Conservation (phyloP, 1,140 invertebrate species). For the Bombus affinis region DNA sequence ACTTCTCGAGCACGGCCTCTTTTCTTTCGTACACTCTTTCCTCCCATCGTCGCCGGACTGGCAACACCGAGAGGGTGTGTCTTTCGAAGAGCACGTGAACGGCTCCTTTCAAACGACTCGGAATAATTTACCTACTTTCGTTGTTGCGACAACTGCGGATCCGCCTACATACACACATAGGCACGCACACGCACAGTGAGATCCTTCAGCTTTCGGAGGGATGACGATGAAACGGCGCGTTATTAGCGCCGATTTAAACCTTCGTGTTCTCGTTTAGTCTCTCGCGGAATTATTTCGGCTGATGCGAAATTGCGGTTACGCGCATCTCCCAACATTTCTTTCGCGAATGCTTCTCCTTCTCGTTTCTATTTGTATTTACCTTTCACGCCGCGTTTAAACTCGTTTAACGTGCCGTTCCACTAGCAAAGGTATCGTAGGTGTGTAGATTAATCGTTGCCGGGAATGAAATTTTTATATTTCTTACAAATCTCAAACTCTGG, state of each 20-base stretch:
- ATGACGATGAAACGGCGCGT: slow-evolving; percentile 13
- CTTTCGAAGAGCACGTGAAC: slow-evolving; percentile 26
- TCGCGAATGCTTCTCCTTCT: not conserved
- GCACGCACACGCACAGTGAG: not conserved
- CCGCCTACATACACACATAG: not conserved
- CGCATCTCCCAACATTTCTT: not conserved
- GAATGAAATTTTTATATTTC: not conserved
- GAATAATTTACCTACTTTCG: slow-evolving; percentile 51
- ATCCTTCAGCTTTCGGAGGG: not conserved
- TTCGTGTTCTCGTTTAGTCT: not conserved
- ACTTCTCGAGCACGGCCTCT: not conserved
- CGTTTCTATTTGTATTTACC: not conserved
- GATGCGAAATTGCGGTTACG: not conserved
- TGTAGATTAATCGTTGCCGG: not conserved
- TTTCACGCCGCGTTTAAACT: not conserved
- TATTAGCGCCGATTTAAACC: slow-evolving; percentile 6
- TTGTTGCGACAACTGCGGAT: slow-evolving; percentile 21
- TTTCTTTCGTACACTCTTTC: not conserved
- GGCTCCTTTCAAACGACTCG: slow-evolving; percentile 33
- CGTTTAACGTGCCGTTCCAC: not conserved
- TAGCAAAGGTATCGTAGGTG: not conserved
- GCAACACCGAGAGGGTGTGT: not conserved
- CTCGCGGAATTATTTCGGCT: slow-evolving; percentile 20
- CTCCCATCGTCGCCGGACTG: not conserved
- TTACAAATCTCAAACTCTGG: not conserved